Conservation (phyloP, 1,140 invertebrate genomes). For the Drosophila pallidifrons region DNA sequence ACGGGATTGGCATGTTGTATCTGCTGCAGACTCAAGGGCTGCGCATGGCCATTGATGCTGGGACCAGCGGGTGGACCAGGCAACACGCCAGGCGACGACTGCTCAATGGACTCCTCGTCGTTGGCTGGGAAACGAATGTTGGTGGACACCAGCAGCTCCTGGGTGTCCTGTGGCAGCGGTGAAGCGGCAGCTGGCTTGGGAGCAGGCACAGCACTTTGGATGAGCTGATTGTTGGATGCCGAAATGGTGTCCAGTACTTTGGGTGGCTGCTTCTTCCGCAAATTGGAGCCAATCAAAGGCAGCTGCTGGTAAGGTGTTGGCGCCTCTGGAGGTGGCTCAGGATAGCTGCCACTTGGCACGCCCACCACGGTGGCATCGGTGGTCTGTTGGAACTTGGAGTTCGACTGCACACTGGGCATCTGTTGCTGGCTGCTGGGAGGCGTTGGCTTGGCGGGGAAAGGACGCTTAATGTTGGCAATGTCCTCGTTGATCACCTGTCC, state of each 20-base stretch:
- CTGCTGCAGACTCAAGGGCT: slow-evolving; percentile 76
- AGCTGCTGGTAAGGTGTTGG: slow-evolving; percentile 75
- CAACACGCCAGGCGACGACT: slow-evolving; percentile 38
- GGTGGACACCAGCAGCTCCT: slow-evolving; percentile 75
- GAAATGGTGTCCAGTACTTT: slow-evolving; percentile 5
- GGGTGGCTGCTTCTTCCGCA: slow-evolving; percentile 40
- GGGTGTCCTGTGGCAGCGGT: slow-evolving; percentile 56
- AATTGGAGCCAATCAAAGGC: slow-evolving; percentile 68
- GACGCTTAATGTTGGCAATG: slow-evolving; percentile 67
- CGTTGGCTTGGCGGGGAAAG: slow-evolving; percentile 38
- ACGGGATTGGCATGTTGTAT: slow-evolving; percentile 74
- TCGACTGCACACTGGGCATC: slow-evolving; percentile 49
- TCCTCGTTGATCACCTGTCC: slow-evolving; percentile 83
- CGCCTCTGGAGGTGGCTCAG: slow-evolving; percentile 69
- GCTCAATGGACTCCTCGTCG: slow-evolving; percentile 61
- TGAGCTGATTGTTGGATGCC: slow-evolving; percentile 6
- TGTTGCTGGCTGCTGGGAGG: slow-evolving; percentile 46
- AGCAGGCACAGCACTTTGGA: background rate
- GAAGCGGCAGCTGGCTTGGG: background rate
- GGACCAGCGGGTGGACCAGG: slow-evolving; percentile 51
- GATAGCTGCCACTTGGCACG: slow-evolving; percentile 25
- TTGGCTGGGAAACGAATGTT: slow-evolving; percentile 81
- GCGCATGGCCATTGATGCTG: slow-evolving; percentile 79
- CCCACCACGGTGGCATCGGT: slow-evolving; percentile 28
- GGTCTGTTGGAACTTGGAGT: slow-evolving; percentile 62